Percentiles rank a stretch among this genome's conserved stretches.
Conservation (phyloP, 1,140 invertebrate species). For the Dreissena rostriformis region DNA sequence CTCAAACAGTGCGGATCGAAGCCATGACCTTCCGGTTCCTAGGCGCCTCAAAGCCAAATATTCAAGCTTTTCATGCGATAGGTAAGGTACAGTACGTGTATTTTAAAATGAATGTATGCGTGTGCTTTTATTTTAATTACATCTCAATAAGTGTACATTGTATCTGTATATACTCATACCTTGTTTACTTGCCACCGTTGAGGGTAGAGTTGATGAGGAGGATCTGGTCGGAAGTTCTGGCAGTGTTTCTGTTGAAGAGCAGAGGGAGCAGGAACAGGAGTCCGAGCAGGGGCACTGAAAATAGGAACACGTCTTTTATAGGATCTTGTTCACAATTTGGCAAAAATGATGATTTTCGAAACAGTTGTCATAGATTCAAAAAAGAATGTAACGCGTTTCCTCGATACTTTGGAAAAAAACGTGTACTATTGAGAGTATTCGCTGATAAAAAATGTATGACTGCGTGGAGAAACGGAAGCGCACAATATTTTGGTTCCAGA, state of each 20-base stretch:
- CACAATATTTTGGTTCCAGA: too few species aligned
- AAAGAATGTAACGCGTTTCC: not conserved
- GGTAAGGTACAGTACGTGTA: too few species aligned
- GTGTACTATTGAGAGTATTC: not conserved
- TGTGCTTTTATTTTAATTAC: too few species aligned
- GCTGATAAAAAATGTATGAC: not conserved
- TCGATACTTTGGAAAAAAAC: not conserved
- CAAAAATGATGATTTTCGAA: not conserved
- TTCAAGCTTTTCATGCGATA: too few species aligned
- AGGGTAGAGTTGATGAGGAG: constrained; percentile 35
- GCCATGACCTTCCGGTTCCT: too few species aligned
- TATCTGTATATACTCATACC: too few species aligned
- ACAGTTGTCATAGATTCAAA: not conserved
- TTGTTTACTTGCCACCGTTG: not conserved
- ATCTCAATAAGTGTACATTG: too few species aligned
- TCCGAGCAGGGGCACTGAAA: constrained; percentile 26
- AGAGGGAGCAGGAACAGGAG: constrained; percentile 31
- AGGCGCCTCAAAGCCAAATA: too few species aligned
- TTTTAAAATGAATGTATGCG: too few species aligned
- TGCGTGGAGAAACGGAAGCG: not conserved
- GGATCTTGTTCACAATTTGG: not conserved
- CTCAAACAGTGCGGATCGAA: too few species aligned
- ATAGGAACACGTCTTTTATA: not conserved
- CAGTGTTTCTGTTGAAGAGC: not conserved
- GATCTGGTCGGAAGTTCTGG: constrained; percentile 21